Conservation (phyloP, 2,113 vertebrate species). For the Rhadina sibilatrix region DNA sequence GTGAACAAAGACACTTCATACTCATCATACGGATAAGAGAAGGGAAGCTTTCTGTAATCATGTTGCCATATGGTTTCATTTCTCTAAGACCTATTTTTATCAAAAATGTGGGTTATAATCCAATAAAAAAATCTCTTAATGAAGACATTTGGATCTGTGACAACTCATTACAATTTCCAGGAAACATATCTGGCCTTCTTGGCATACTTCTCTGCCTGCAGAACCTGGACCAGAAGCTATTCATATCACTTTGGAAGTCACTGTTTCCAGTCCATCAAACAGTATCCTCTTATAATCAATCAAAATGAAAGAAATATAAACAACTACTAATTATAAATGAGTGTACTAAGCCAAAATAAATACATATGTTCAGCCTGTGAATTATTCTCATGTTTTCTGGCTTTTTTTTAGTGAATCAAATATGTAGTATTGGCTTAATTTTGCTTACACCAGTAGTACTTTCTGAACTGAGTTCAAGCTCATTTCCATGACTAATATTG, state of each 20-base stretch:
- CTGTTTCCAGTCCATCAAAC: neutral
- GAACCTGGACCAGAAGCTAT: neutral
- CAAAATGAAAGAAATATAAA: neutral
- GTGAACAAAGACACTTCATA: neutral
- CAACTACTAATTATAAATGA: neutral
- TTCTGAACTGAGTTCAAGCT: neutral
- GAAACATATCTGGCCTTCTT: neutral
- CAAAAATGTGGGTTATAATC: neutral
- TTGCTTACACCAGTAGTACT: neutral
- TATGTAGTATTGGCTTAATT: neutral
- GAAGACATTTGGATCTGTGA: neutral
- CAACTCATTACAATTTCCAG: neutral
- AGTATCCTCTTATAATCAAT: neutral
- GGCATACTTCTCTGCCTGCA: neutral
- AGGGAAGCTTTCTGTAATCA: neutral
- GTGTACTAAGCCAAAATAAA: neutral
- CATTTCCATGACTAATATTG: neutral
- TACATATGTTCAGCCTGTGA: neutral
- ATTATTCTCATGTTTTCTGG: neutral
- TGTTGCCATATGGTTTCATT: neutral
- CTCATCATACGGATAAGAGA: neutral
- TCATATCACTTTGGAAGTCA: neutral
- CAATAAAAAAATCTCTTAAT: neutral
- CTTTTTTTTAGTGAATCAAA: neutral
- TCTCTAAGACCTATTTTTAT: neutral